Evolutionary conservation across 2,797 vertebrate species (phyloP).

Genomic region (Rhabdophis nuchalis): DNA sequence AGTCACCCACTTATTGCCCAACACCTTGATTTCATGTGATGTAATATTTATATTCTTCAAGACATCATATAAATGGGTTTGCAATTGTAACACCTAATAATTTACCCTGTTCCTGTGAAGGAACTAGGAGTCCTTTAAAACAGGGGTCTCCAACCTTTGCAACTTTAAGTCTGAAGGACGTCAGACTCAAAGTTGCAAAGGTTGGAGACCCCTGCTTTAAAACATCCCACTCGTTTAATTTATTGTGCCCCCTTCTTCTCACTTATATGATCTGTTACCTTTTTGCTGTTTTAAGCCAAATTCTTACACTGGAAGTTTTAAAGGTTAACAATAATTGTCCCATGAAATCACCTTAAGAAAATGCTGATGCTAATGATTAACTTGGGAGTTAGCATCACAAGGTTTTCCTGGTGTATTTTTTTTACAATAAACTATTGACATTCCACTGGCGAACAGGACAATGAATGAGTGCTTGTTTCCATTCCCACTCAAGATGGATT

Average conservation of each 20-base stretch:
- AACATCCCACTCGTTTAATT: constrained; percentile 30
- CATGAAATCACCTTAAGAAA: not conserved
- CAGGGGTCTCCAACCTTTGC: no score
- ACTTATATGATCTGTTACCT: not conserved
- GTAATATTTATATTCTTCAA: constrained; percentile 66
- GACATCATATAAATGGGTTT: constrained; percentile 61
- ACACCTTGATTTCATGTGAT: constrained; percentile 46
- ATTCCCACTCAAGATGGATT: not conserved
- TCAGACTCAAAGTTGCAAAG: no score
- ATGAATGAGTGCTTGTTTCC: not conserved
- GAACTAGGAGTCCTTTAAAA: constrained; percentile 39
- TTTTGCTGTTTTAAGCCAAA: not conserved
- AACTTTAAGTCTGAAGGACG: no score
- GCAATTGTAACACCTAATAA: constrained; percentile 63
- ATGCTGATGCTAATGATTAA: not conserved
- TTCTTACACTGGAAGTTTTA: not conserved
- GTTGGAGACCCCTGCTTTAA: no score
- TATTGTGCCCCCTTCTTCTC: constrained; percentile 16
- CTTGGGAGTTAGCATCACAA: not conserved
- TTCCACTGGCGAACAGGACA: not conserved
- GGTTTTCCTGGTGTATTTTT: not conserved
- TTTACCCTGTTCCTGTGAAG: constrained; percentile 31
- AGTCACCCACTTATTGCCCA: constrained; percentile 23
- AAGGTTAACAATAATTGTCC: not conserved
- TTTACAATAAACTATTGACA: not conserved